These are phyloP conservation scores for Melikaiella ostensackeni DNA, from an alignment of 2,888 invertebrate species.

Conservation along the genomic window DNA sequence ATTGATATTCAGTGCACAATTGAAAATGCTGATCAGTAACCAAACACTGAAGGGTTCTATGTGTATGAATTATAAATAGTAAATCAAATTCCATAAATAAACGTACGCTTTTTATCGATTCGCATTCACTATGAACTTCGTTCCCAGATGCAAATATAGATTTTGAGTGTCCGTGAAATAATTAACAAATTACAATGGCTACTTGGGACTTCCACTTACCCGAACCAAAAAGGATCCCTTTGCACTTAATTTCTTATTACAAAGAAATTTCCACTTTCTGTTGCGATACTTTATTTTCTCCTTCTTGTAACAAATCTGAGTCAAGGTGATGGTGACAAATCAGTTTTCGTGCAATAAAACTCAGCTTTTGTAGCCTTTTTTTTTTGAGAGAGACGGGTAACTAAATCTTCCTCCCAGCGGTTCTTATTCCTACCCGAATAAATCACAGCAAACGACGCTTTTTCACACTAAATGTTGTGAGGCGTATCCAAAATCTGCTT, in stretches of 20 bases:
- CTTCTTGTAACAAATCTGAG: background rate
- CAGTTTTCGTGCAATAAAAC: slow-evolving; percentile 21
- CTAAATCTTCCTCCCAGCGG: background rate
- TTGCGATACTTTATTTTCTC: no score
- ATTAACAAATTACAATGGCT: no score
- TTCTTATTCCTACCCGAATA: slow-evolving; percentile 7
- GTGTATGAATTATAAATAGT: background rate
- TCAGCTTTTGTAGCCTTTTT: background rate
- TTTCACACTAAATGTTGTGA: slow-evolving; percentile 28
- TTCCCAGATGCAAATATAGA: no score
- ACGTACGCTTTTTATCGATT: background rate
- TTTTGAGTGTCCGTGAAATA: no score
- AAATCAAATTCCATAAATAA: background rate
- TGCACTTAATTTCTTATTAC: no score
- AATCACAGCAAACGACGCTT: slow-evolving; percentile 31
- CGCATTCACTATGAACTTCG: background rate
- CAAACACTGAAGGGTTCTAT: slow-evolving; percentile 12
- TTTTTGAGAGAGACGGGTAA: background rate
- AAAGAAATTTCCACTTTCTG: no score
- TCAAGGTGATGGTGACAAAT: slow-evolving; percentile 2
- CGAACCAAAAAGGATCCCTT: no score
- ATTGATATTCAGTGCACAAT: slow-evolving; percentile 1
- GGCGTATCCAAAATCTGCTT: slow-evolving; percentile 24
- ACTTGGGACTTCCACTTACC: no score
- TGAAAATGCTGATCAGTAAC: slow-evolving; percentile 11